Evolutionary conservation across 1,140 invertebrate genomes (phyloP).

Genomic region (Portunus trituberculatus): DNA sequence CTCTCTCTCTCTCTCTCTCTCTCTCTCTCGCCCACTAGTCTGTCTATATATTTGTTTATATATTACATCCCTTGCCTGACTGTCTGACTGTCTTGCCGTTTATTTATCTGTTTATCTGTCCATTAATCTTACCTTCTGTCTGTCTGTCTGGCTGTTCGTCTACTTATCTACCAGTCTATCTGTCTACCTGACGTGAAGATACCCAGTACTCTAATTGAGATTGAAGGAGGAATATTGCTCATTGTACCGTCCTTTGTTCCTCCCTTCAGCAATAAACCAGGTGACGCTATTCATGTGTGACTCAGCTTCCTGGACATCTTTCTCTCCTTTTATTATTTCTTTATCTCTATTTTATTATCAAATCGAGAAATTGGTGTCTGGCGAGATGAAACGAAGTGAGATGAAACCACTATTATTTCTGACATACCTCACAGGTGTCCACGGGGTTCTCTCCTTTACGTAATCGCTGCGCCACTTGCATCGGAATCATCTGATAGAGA

Average conservation of each 20-base stretch:
- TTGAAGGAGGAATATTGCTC: too few relatives aligned
- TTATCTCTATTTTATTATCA: too few relatives aligned
- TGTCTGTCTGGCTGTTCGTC: neutral
- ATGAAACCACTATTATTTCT: neutral
- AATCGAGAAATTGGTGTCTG: too few relatives aligned
- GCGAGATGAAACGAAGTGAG: neutral
- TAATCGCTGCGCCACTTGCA: conserved; percentile 93
- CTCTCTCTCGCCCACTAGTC: neutral
- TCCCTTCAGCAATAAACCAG: too few relatives aligned
- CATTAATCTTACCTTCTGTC: neutral
- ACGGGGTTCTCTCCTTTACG: conserved; percentile 95
- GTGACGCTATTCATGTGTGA: too few relatives aligned
- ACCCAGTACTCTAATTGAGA: too few relatives aligned
- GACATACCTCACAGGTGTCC: conserved; percentile 93
- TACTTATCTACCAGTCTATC: too few relatives aligned
- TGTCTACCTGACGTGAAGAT: too few relatives aligned
- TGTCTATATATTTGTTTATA: neutral
- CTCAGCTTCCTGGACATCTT: too few relatives aligned
- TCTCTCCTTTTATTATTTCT: too few relatives aligned
- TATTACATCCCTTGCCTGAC: neutral
- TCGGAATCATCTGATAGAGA: conserved; percentile 99
- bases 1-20: neutral
- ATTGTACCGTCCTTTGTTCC: too few relatives aligned
- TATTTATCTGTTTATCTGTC: neutral
- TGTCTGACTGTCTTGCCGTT: neutral